These are phyloP conservation scores for Sinocyclocheilus grahami DNA, from an alignment of 2,113 vertebrate species.

Conservation along the genomic window DNA sequence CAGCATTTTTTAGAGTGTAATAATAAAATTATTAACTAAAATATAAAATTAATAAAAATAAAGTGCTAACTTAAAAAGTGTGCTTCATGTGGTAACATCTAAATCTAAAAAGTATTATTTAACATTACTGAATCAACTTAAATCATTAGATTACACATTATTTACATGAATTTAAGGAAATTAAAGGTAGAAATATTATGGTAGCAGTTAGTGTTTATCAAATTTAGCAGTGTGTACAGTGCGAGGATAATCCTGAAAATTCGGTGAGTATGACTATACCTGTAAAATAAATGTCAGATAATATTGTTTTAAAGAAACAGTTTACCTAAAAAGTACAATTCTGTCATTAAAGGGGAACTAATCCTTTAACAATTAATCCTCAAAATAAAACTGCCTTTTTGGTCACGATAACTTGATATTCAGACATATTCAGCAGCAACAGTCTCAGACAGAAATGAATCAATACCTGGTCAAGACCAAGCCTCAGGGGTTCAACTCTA, in stretches of 20 bases:
- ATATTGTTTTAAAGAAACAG: neutral
- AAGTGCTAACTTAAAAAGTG: neutral
- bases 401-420: neutral
- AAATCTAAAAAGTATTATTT: neutral
- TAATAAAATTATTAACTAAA: no score
- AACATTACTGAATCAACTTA: no score
- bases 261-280: neutral
- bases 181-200: no score
- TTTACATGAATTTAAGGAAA: no score
- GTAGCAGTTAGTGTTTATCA: no score
- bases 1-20: no score
- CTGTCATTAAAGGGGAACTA: neutral
- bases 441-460: slow-evolving; percentile 20
- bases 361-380: neutral
- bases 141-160: no score
- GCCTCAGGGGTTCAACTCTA: slow-evolving; percentile 15
- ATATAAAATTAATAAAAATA: no score
- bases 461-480: slow-evolving; percentile 17
- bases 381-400: neutral
- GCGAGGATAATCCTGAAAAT: neutral
- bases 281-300: neutral
- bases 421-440: neutral
- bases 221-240: no score
- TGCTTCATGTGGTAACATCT: neutral
- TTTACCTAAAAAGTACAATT: neutral